Evolutionary conservation across 2,888 invertebrate genomes (phyloP).

Genomic region (Hypsopygia costalis): DNA sequence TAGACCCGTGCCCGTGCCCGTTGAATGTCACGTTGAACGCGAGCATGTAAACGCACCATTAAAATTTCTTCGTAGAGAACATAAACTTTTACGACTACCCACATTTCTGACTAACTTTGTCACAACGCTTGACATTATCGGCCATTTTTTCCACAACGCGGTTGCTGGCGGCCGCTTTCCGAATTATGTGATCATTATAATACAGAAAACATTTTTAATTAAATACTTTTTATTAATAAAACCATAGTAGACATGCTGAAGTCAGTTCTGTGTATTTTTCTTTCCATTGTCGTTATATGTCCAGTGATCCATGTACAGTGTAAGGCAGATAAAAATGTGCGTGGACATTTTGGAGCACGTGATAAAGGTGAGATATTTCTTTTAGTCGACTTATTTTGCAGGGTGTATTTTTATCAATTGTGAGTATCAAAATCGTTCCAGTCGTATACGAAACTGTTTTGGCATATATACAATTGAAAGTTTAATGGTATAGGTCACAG

Average conservation of each 20-base stretch:
- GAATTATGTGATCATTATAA: constrained; percentile 2
- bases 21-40: too few species aligned
- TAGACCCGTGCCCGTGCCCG: too few species aligned
- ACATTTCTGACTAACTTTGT: too few species aligned
- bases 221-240: neutral
- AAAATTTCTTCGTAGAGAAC: too few species aligned
- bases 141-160: constrained; percentile 21
- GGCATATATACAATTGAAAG: too few species aligned
- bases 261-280: constrained; percentile 25
- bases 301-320: constrained; percentile 27
- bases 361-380: constrained; percentile 16
- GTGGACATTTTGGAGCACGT: constrained; percentile 4
- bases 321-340: constrained; percentile 15
- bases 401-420: too few species aligned
- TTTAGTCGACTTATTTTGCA: too few species aligned
- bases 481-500: too few species aligned
- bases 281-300: constrained; percentile 40
- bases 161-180: constrained; percentile 6
- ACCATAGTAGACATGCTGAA: constrained; percentile 2
- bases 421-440: too few species aligned
- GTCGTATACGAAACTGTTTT: too few species aligned
- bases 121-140: constrained; percentile 8
- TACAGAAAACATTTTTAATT: neutral
- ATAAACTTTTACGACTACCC: too few species aligned
- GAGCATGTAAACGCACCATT: too few species aligned